Evolutionary conservation across 2,888 invertebrate species (phyloP), one percentile per base, ranked within the genome.

Genomic region (Cryptocephalus moraei): DNA sequence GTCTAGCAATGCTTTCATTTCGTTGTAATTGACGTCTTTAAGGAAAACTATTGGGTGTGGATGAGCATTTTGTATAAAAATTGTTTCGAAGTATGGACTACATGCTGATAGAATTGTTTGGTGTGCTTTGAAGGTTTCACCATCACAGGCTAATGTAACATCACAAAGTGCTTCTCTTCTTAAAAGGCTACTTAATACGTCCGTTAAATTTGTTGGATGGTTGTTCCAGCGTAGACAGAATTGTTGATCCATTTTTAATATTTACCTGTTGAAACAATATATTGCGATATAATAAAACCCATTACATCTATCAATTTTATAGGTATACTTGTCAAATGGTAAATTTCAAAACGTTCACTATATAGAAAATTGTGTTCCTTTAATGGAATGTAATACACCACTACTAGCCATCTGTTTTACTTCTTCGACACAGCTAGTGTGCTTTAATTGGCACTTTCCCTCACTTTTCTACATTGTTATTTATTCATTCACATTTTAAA

Each of bases 151-250:
- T 67, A 92, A 78, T 63, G 92, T 92, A 64, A 92, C 91, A 77
- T 92, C 92, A 71, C 91, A 91, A 62, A 92, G 81, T 62, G 87
- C 86, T 76, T 91, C 91, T 70, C 90, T 80, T 72, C 89, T 85
- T 66, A 91, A 77, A 68, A 91, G 79, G 70, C 88, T 88, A 68
- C 86, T 86, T 65, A 91, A 80, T 68, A 91, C 90, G 75, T 90
- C 90, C 69, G 90, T 90, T 74, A 91, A 78, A 76, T 91, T 91
- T 75, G 79, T 85, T 69, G 87, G 89, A 78, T 91, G 91, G 78
- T 91, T 91, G 81, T 91, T 90, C 91, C 91, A 91, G 79, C 90
- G 86, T 73, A 91, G 82, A 77, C 90, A 90, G 77, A 90, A 91
- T 79, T 91, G 90, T 79, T 91, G 90, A 79, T 84, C 65, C 65